phyloP scores from a whole-genome alignment of 2,888 invertebrate species.

The Rhingia campestris region DNA sequence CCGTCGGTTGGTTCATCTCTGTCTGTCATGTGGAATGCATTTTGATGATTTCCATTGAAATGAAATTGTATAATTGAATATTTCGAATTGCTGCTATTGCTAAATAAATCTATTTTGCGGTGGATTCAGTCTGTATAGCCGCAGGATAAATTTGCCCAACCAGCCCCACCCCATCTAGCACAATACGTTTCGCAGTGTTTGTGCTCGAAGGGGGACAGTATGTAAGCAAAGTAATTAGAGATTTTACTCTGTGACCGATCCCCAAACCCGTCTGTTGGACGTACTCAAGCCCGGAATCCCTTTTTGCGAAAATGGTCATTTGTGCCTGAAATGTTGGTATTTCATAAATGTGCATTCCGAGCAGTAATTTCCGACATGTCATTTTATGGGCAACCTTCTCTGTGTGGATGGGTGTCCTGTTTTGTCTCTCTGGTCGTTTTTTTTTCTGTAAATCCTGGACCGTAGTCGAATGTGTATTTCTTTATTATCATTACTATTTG shows the following conservation, averaged over 20 bases:
- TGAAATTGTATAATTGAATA: slow-evolving; percentile 73
- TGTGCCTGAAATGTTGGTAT: slow-evolving; percentile 56
- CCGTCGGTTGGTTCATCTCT: background rate
- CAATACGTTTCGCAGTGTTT: background rate
- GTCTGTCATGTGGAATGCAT: slow-evolving; percentile 8
- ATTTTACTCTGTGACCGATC: background rate
- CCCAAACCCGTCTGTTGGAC: background rate
- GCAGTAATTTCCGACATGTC: slow-evolving; percentile 67
- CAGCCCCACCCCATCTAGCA: background rate
- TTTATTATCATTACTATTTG: slow-evolving; percentile 71
- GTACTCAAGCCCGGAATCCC: background rate
- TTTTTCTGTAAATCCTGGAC: slow-evolving; percentile 21
- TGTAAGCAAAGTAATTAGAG: slow-evolving; percentile 51
- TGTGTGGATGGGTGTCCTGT: background rate
- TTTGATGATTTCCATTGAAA: slow-evolving; percentile 63
- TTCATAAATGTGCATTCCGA: slow-evolving; percentile 67
- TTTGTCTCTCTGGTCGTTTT: background rate
- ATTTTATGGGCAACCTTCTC: slow-evolving; percentile 46
- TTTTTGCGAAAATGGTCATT: slow-evolving; percentile 33
- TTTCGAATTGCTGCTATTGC: slow-evolving; percentile 57
- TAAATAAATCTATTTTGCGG: slow-evolving; percentile 57
- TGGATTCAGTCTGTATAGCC: slow-evolving; percentile 49
- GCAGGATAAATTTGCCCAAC: slow-evolving; percentile 25
- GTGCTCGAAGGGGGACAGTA: background rate
- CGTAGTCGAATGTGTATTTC: slow-evolving; percentile 43